Conservation (phyloP, 2,888 invertebrate species). For the Caenorhabditis panamensis region DNA sequence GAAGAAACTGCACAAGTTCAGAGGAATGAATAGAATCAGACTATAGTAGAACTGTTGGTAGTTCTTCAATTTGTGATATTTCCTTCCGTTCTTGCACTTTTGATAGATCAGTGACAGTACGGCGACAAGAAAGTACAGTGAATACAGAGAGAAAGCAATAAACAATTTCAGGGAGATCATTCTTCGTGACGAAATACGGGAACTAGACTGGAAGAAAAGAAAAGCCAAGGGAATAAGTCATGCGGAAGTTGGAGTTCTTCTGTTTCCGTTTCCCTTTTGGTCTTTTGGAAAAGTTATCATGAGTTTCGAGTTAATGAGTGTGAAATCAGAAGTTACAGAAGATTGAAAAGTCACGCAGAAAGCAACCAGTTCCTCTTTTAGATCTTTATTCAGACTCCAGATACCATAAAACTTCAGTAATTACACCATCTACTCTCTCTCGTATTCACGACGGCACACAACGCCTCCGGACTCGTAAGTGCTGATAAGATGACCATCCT, state of each 20-base stretch:
- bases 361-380: no score
- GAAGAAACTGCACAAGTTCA: slow-evolving; percentile 1
- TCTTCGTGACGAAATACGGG: background rate
- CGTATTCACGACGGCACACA: slow-evolving; percentile 65
- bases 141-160: background rate
- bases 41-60: background rate
- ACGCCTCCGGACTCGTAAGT: slow-evolving; percentile 67
- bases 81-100: background rate
- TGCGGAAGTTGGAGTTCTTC: background rate
- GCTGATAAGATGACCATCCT: slow-evolving; percentile 65
- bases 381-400: no score
- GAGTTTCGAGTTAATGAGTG: no score
- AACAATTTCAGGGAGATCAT: background rate
- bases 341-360: no score
- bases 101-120: background rate
- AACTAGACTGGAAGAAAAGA: background rate
- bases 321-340: no score
- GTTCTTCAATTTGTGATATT: background rate
- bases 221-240: background rate
- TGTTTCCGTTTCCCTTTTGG: no score
- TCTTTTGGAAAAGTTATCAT: no score
- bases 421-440: slow-evolving; percentile 40
- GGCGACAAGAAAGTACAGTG: background rate
- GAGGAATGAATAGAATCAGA: background rate
- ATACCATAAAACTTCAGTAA: no score